Evolutionary conservation across 2,888 invertebrate genomes (phyloP).

Genomic region (Pandemis corylana): DNA sequence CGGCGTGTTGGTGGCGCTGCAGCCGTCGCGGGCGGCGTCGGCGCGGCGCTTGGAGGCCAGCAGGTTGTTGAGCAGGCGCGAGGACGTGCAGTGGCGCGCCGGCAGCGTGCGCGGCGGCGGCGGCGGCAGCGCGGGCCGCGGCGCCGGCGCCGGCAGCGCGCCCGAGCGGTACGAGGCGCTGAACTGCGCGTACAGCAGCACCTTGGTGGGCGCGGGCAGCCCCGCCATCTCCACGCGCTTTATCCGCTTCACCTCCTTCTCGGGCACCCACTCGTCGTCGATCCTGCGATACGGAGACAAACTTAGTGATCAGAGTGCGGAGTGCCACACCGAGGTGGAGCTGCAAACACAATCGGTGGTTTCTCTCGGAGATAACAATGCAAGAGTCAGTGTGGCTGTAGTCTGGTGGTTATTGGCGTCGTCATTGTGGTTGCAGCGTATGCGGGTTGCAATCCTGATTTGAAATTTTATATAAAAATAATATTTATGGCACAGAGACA

Average conservation of each 20-base stretch:
- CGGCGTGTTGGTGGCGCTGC: constrained; percentile 56
- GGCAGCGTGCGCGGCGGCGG: constrained; percentile 42
- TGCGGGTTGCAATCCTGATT: constrained; percentile 70
- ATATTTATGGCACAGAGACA: constrained; percentile 40
- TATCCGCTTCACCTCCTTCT: constrained; percentile 87
- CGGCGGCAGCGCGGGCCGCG: constrained; percentile 50
- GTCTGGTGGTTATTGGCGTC: constrained; percentile 18
- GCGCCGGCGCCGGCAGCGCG: constrained; percentile 43
- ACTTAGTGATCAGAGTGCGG: constrained; percentile 30
- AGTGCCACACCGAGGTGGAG: constrained; percentile 72
- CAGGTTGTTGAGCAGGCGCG: constrained; percentile 66
- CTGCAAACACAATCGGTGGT: constrained; percentile 72
- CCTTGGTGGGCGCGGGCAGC: constrained; percentile 80
- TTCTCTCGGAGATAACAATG: neutral
- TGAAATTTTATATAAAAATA: constrained; percentile 39
- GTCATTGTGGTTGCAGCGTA: constrained; percentile 75
- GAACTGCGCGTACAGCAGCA: constrained; percentile 82
- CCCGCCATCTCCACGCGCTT: constrained; percentile 85
- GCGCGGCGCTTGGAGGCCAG: constrained; percentile 57
- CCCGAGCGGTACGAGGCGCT: constrained; percentile 67
- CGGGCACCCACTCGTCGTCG: constrained; percentile 94
- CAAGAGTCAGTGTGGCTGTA: neutral
- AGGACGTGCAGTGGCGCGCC: constrained; percentile 51
- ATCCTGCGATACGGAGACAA: constrained; percentile 83
- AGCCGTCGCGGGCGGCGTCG: constrained; percentile 49